Base-by-base conservation (phyloP, 1,140 invertebrate genomes). In the Diabrotica undecimpunctata region DNA sequence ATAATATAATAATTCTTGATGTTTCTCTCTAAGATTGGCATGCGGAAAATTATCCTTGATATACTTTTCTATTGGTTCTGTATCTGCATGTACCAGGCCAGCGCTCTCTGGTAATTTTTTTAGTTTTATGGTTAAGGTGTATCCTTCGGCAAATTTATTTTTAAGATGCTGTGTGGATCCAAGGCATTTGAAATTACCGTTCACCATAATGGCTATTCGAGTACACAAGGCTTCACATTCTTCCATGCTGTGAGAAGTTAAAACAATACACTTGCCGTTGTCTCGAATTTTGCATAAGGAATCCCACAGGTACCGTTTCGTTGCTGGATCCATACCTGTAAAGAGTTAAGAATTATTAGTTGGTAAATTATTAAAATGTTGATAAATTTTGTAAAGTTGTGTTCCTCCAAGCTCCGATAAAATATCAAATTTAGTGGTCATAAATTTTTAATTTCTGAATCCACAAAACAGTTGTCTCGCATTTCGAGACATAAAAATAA, bases 161-260 rank as follows among this genome's bases (percentile, higher is more conserved):
- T 90, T 90, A 56, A 90, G 75, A 72, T 89, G 86, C 77, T 89
- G 87, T 65, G 84, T 80, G 3, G 87, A 83, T 7, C 88, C 89
- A 59, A 90, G 79, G 68, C 88, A 90, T 67, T 84, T 84, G 65
- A 95, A 84, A 62, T 87, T 81, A 0, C 94, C 94, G 74, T 88
- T 88, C 0, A 94, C 91, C 92, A 96, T 95, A 54, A 95, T 92
- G n/a, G 90, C 92, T 51, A 95, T 78, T 60, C 91, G 79, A 38
- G 90, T 89, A 73, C 94, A 96, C 5, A 96, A 80, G 10, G 89
- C 91, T 79, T 96, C 93, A 79, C 91, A 95, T 78, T 91, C 90
- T 78, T 92, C 90, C 89, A 92, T 91, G 74, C 88, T 91, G 77
- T 92, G 90, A 7, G 90, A 91, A 37, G 90, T 92, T 14, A 92